Evolutionary conservation across 2,888 invertebrate genomes (phyloP).

Genomic region (Leucozona laternaria): DNA sequence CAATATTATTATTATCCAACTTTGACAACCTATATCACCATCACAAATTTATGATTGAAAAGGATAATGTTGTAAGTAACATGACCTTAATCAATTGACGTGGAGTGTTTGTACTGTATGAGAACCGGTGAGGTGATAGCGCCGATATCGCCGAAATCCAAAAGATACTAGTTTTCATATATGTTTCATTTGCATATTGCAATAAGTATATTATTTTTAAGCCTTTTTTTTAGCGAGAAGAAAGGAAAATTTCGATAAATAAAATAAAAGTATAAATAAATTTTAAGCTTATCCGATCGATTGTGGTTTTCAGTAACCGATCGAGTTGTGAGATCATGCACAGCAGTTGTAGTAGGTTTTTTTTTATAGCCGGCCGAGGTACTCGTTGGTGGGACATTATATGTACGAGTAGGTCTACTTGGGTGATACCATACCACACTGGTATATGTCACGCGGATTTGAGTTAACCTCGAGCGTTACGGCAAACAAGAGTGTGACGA

Average conservation of each 20-base stretch:
- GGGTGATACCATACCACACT: not conserved
- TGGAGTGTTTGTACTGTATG: not conserved
- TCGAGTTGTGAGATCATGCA: constrained; percentile 66
- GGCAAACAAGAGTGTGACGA: constrained; percentile 51
- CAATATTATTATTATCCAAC: no score
- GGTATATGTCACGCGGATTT: constrained; percentile 32
- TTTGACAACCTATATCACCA: no score
- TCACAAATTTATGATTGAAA: no score
- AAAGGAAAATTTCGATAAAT: constrained; percentile 26
- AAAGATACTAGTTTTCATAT: constrained; percentile 53
- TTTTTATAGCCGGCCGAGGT: constrained; percentile 8
- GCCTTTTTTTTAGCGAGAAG: not conserved
- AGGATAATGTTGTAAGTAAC: not conserved
- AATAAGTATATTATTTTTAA: constrained; percentile 28
- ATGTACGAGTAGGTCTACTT: not conserved
- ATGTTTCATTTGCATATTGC: constrained; percentile 58
- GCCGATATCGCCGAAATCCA: constrained; percentile 47
- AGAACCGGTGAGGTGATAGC: constrained; percentile 15
- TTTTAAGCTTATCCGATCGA: constrained; percentile 26
- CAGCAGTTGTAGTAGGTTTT: constrained; percentile 21
- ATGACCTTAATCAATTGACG: not conserved
- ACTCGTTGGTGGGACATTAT: not conserved
- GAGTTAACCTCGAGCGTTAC: constrained; percentile 24
- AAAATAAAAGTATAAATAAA: constrained; percentile 6
- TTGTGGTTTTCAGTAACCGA: constrained; percentile 44